These are phyloP conservation scores for Cynoglossus semilaevis DNA, from an alignment of 2,113 vertebrate species.

Conservation along the genomic window DNA sequence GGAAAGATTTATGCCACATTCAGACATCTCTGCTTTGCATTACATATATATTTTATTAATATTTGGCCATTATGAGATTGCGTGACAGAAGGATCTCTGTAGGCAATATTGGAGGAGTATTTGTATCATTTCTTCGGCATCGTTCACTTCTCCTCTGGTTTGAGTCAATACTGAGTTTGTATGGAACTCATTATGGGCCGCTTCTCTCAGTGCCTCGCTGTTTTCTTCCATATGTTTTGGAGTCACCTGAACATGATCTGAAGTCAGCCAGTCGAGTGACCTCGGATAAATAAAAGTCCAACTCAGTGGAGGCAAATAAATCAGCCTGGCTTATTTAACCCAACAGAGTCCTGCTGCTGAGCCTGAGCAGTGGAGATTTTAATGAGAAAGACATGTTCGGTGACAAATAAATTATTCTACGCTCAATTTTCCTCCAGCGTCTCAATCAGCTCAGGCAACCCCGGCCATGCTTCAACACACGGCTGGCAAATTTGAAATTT, in stretches of 20 bases:
- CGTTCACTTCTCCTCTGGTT: conserved; percentile 47
- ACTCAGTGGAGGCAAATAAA: conserved; percentile 58
- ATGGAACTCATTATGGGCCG: conserved; percentile 63
- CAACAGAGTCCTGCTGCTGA: conserved; percentile 37
- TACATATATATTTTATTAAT: conserved; percentile 35
- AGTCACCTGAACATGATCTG: conserved; percentile 69
- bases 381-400: conserved; percentile 49
- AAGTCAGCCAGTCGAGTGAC: conserved; percentile 68
- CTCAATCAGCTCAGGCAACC: neutral
- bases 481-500: too few relatives aligned
- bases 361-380: conserved; percentile 9
- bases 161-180: conserved; percentile 31
- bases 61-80: conserved; percentile 36
- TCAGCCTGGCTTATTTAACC: conserved; percentile 59
- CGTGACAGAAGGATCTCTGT: conserved; percentile 41
- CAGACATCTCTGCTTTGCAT: conserved; percentile 47
- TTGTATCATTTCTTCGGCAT: conserved; percentile 56
- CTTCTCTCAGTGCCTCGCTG: conserved; percentile 39
- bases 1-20: conserved; percentile 32
- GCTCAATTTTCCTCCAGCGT: conserved; percentile 23
- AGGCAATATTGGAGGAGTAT: conserved; percentile 37
- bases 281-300: conserved; percentile 65
- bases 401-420: conserved; percentile 52
- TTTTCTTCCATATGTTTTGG: conserved; percentile 62
- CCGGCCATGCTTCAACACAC: neutral